Base-by-base conservation (phyloP, 2,888 invertebrate species). In the Lasioglossum vierecki region DNA sequence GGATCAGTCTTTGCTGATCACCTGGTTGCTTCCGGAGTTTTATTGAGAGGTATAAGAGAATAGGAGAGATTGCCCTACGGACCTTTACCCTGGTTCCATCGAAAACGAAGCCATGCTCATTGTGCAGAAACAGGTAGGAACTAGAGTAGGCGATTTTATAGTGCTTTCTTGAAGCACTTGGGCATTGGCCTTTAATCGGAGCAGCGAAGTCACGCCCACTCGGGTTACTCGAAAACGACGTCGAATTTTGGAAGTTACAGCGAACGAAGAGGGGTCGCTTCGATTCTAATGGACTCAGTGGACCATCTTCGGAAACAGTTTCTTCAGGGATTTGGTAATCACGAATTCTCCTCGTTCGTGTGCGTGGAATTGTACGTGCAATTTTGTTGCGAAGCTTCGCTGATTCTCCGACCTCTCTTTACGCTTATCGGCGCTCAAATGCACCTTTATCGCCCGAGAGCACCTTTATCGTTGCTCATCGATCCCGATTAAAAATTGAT, bases 311-410 rank as follows among this genome's bases (percentile, higher is more conserved):
- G 73, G 84, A 91, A 92, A 91, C 35, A 35, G 15, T 66, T 66
- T 66, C 85, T 88, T 86, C 80, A 90, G 84, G 88, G 91, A 92
- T 92, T 90, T 88, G 90, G 89, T 89, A 86, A 88, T 79, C 63
- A 57, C 68, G 76, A 75, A 72, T 39, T 77, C 57, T 41, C 71
- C 63, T 26, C 60, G n/a, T 66, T 4, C 26, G 30, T 15, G 35
- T 66, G 22, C 26, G 39, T 41, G 57, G 71, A 77, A 82, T 80
- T 80, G 75, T 30, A 76, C 60, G 30, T 35, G 78, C 80, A 82
- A 80, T 87, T 80, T 82, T 30, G 72, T 83, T 83, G 73, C 60
- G 76, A 30, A 41, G 26, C 57, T 80, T 72, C 63, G 85, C 35
- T 18, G 30, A 13, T 57, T 74, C 74, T 77, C 73, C 81, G 8